Percentiles rank a stretch among this genome's conserved stretches.
Evolutionary conservation across 2,888 invertebrate species (phyloP).

Genomic region (Pristionchus arcanus): DNA sequence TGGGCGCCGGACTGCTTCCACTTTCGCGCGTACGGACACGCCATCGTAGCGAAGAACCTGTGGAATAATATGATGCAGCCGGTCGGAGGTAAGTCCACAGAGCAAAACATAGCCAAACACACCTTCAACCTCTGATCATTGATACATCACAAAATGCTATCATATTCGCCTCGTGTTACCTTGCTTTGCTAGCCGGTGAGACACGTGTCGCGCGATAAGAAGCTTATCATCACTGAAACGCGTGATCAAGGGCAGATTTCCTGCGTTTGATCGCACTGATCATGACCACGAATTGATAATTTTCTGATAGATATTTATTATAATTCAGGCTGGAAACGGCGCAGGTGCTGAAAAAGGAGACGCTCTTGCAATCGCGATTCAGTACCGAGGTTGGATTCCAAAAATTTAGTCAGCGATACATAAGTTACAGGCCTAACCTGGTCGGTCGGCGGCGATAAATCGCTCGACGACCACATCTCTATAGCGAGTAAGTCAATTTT

Average conservation of each 20-base stretch:
- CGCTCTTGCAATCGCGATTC: constrained; percentile 69
- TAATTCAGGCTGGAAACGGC: constrained; percentile 69
- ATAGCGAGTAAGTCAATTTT: constrained; percentile 63
- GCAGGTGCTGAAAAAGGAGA: constrained; percentile 69
- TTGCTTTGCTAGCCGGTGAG: too few relatives aligned
- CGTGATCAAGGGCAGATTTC: background rate
- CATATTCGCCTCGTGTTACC: background rate
- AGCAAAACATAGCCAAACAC: too few relatives aligned
- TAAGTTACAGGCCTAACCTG: constrained; percentile 61
- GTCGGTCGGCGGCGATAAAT: constrained; percentile 69
- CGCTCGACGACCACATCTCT: constrained; percentile 67
- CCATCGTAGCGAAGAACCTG: too few relatives aligned
- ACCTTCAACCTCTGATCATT: background rate
- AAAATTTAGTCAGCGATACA: too few relatives aligned
- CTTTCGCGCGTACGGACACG: too few relatives aligned
- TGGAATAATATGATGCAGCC: too few relatives aligned
- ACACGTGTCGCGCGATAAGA: background rate
- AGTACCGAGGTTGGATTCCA: constrained; percentile 67
- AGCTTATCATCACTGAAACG: background rate
- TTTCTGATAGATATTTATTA: too few relatives aligned
- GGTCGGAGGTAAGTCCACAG: too few relatives aligned
- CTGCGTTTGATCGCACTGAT: background rate
- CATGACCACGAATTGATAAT: too few relatives aligned
- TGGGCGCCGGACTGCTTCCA: too few relatives aligned
- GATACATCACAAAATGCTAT: background rate